phyloP scores from a whole-genome alignment of 2,888 invertebrate genomes.

The Agonopterix alstromeriana region DNA sequence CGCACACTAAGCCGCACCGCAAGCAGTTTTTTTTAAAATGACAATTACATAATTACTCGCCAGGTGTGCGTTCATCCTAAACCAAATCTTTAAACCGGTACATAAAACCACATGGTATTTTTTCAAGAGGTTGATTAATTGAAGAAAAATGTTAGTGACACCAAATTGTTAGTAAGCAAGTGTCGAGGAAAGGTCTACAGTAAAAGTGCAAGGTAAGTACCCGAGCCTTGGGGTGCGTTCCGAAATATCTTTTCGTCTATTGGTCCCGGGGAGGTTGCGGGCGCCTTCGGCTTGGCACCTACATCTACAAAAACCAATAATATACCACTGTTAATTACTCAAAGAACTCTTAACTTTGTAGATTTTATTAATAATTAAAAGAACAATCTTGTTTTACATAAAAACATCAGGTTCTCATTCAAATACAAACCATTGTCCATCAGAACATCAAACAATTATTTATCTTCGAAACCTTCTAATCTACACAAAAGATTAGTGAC shows the following conservation, averaged over 20 bases:
- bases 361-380: too few relatives aligned
- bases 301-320: conserved; percentile 65
- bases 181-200: conserved; percentile 5
- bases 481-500: background rate
- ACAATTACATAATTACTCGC: too few relatives aligned
- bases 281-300: conserved; percentile 72
- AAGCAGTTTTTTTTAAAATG: too few relatives aligned
- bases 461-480: too few relatives aligned
- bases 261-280: conserved; percentile 79
- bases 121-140: too few relatives aligned
- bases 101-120: background rate
- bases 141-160: conserved; percentile 5
- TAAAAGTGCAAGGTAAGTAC: conserved; percentile 52
- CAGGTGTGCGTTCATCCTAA: too few relatives aligned
- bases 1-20: too few relatives aligned
- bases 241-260: conserved; percentile 79
- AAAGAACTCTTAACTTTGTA: too few relatives aligned
- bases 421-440: background rate
- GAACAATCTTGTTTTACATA: too few relatives aligned
- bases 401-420: too few relatives aligned
- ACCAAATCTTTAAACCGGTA: too few relatives aligned
- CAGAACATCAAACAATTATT: background rate
- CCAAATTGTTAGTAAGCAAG: conserved; percentile 16
- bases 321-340: background rate
- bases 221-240: conserved; percentile 82